Percentiles rank a stretch among this genome's conserved stretches.
Evolutionary conservation across 2,797 vertebrate genomes (phyloP).

Genomic region (Syngnathus acus): DNA sequence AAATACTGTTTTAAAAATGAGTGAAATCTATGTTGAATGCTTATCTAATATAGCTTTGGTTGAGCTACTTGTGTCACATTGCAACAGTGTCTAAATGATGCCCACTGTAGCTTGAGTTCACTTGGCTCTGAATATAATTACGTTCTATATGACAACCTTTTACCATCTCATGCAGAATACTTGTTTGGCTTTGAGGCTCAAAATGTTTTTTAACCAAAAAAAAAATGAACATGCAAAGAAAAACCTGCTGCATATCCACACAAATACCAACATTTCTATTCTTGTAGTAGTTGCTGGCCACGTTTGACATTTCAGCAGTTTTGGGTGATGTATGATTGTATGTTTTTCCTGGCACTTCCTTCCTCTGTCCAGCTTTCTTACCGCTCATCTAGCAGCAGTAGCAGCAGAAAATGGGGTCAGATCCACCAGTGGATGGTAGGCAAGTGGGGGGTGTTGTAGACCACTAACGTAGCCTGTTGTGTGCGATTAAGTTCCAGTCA

Average conservation of each 20-base stretch:
- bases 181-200: slow-evolving; percentile 4
- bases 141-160: not conserved
- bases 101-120: not conserved
- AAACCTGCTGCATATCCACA: slow-evolving; percentile 50
- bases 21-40: too few species aligned
- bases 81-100: not conserved
- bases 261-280: slow-evolving; percentile 46
- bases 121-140: not conserved
- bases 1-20: too few species aligned
- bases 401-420: slow-evolving; percentile 88
- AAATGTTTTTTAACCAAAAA: slow-evolving; percentile 12
- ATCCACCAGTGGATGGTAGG: slow-evolving; percentile 99
- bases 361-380: slow-evolving; percentile 75
- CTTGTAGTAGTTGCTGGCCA: slow-evolving; percentile 34
- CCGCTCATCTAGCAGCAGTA: slow-evolving; percentile 76
- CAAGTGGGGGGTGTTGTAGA: slow-evolving; percentile 31
- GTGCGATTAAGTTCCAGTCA: slow-evolving; percentile 36
- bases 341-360: slow-evolving; percentile 55
- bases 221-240: slow-evolving; percentile 20
- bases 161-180: slow-evolving; percentile 14
- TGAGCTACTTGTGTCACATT: not conserved
- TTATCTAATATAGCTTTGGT: not conserved
- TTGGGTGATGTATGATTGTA: slow-evolving; percentile 47
- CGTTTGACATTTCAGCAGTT: slow-evolving; percentile 39
- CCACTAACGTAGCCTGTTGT: slow-evolving; percentile 52